phyloP scores from a whole-genome alignment of 1,140 invertebrate species.

The Paraescarpia echinospica region DNA sequence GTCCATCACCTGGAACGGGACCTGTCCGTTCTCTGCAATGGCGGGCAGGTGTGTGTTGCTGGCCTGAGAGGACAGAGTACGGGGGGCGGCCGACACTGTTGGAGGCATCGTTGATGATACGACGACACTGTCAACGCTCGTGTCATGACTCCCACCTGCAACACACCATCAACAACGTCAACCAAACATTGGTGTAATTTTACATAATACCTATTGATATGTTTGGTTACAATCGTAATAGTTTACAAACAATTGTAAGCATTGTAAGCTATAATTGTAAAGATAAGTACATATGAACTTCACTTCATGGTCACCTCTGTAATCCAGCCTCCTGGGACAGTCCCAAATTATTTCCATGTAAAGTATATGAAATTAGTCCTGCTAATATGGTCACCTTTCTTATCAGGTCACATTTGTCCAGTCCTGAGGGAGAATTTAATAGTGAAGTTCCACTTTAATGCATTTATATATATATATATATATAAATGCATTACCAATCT shows the following conservation, averaged over 20 bases:
- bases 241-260: not conserved
- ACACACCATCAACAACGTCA: not conserved
- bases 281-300: not conserved
- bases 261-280: not conserved
- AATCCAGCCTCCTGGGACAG: no score
- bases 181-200: not conserved
- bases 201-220: not conserved
- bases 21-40: constrained; percentile 70
- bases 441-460: no score
- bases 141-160: constrained; percentile 9
- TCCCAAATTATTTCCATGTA: no score
- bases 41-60: constrained; percentile 67
- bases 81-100: not conserved
- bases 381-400: no score
- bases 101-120: not conserved
- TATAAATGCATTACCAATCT: no score
- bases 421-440: no score
- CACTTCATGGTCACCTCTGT: no score
- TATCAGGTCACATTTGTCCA: no score
- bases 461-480: no score
- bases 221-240: not conserved
- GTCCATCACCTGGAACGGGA: constrained; percentile 66
- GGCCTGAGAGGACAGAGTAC: not conserved
- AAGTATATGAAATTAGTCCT: no score
- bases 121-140: not conserved